Conservation (phyloP, 2,888 invertebrate genomes). For the Monopis laevigella region DNA sequence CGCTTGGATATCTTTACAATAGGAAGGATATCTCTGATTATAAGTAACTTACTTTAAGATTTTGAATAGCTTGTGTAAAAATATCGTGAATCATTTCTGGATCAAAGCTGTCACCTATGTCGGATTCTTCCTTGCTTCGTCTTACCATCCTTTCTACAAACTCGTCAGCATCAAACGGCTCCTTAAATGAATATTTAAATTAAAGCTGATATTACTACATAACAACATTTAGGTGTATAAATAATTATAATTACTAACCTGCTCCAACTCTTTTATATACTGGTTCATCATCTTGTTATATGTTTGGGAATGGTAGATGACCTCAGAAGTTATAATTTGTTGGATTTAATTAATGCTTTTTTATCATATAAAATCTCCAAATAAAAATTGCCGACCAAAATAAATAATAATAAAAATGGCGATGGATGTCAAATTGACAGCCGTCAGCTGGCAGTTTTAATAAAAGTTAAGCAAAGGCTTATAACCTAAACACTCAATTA, state of each 20-base stretch:
- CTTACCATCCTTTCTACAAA: slow-evolving; percentile 97
- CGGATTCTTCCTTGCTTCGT: slow-evolving; percentile 85
- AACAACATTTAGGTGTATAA: slow-evolving; percentile 13
- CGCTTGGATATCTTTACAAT: no score
- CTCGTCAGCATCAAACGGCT: slow-evolving; percentile 96
- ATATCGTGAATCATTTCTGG: slow-evolving; percentile 89
- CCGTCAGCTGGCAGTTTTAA: no score
- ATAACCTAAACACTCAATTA: no score
- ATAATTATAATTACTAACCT: slow-evolving; percentile 59
- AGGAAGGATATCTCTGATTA: slow-evolving; percentile 4
- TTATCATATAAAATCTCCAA: no score
- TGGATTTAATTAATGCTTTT: no score
- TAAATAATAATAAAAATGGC: no score
- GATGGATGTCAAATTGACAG: no score
- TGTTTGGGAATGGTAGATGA: no score
- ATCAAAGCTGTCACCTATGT: slow-evolving; percentile 77
- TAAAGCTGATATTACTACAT: background rate
- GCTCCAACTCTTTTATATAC: slow-evolving; percentile 87
- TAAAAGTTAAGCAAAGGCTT: no score
- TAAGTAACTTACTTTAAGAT: slow-evolving; percentile 57
- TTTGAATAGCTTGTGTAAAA: slow-evolving; percentile 92
- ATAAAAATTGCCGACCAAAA: no score
- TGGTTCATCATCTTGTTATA: slow-evolving; percentile 82
- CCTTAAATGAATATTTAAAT: slow-evolving; percentile 62
- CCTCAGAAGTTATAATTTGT: no score